Evolutionary conservation across 2,888 invertebrate genomes (phyloP).

Genomic region (Andrena camellia): DNA sequence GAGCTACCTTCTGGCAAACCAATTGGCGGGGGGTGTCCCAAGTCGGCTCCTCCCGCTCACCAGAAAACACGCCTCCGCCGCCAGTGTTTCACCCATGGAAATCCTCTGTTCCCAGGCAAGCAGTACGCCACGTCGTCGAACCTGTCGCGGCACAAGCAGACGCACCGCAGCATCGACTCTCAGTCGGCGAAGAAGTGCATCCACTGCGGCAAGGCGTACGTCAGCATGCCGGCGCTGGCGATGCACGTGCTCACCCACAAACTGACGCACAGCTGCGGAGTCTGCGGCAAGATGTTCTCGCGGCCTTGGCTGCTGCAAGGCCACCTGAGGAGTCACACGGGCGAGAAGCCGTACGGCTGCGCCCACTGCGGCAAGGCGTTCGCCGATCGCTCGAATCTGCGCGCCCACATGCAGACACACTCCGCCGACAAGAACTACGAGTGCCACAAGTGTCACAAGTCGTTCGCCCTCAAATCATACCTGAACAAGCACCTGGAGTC

Average conservation of each 20-base stretch:
- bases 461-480: constrained; percentile 97
- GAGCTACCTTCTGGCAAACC: too few species aligned
- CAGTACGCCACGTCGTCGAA: constrained; percentile 96
- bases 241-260: constrained; percentile 98
- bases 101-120: constrained; percentile 87
- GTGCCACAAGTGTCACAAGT: constrained; percentile 95
- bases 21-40: too few species aligned
- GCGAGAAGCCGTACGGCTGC: constrained; percentile 97
- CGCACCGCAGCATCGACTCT: constrained; percentile 94
- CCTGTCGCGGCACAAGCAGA: constrained; percentile 95
- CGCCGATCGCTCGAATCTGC: constrained; percentile 96
- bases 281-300: constrained; percentile 98
- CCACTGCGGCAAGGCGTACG: constrained; percentile 99
- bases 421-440: constrained; percentile 95
- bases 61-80: too few species aligned
- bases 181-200: constrained; percentile 97
- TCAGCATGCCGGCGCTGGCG: constrained; percentile 98
- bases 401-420: constrained; percentile 98
- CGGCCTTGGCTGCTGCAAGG: constrained; percentile 98
- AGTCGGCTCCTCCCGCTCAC: too few species aligned
- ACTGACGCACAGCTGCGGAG: constrained; percentile 95
- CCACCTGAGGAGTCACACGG: constrained; percentile 95
- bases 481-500: constrained; percentile 98
- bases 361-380: constrained; percentile 96
- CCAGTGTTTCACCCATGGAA: too few species aligned